Conservation (phyloP, 2,888 invertebrate species). For the Eupithecia abbreviata region DNA sequence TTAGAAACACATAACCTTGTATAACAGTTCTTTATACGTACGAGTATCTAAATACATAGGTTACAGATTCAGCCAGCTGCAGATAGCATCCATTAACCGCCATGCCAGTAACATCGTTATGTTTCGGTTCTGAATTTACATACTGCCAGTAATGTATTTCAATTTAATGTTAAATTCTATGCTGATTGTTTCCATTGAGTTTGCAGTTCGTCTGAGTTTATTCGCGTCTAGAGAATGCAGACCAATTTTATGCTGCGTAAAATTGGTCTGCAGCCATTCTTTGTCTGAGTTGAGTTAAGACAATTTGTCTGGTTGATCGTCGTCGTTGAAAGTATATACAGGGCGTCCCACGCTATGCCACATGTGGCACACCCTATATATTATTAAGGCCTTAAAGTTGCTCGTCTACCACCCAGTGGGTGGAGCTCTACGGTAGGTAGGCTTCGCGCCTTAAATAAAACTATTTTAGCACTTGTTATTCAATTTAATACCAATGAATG, state of each 20-base stretch:
- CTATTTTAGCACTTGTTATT: neutral
- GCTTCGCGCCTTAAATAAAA: neutral
- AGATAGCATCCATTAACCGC: conserved; percentile 63
- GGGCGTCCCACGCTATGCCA: too few species aligned
- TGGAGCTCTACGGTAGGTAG: neutral
- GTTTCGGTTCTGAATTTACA: conserved; percentile 69
- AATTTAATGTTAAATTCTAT: conserved; percentile 66
- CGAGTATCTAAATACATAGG: conserved; percentile 27
- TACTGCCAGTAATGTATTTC: conserved; percentile 64
- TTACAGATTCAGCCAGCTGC: conserved; percentile 54
- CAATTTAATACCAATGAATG: too few species aligned
- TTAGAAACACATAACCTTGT: neutral
- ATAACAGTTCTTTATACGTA: neutral
- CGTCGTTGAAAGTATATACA: neutral
- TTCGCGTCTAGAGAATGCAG: conserved; percentile 1
- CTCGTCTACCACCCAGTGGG: neutral
- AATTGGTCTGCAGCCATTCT: too few species aligned
- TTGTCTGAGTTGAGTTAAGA: neutral
- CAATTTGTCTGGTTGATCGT: conserved; percentile 1
- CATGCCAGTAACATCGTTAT: conserved; percentile 68
- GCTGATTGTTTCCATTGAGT: conserved; percentile 50
- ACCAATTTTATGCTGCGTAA: conserved; percentile 7
- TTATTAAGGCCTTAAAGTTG: neutral
- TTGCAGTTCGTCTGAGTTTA: conserved; percentile 33
- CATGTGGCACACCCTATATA: too few species aligned